These are phyloP conservation scores for Spilosoma lubricipeda DNA, from an alignment of 2,888 invertebrate species.

Conservation along the genomic window DNA sequence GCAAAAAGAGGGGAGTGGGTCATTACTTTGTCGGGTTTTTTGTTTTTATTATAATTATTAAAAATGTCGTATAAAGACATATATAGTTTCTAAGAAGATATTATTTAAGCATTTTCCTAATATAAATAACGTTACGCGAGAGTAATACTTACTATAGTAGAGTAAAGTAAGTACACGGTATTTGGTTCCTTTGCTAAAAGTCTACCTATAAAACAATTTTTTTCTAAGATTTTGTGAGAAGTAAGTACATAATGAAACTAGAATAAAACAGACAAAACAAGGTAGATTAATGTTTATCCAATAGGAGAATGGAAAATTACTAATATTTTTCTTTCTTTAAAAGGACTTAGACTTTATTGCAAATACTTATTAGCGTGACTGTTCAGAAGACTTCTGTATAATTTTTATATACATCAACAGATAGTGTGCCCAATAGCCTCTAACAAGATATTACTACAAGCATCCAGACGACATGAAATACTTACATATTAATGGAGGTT, in stretches of 20 bases:
- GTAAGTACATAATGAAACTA: neutral
- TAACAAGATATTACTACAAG: neutral
- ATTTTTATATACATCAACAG: neutral
- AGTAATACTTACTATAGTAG: neutral
- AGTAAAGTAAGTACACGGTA: neutral
- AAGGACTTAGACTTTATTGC: neutral
- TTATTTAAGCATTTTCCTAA: no score
- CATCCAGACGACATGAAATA: constrained; percentile 21
- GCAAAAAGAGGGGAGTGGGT: no score
- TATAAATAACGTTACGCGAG: no score
- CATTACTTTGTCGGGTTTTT: no score
- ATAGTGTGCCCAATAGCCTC: neutral
- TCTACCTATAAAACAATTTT: neutral
- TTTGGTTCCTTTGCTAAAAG: neutral
- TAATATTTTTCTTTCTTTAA: no score
- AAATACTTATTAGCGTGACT: neutral
- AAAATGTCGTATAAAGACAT: no score
- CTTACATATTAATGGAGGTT: constrained; percentile 45
- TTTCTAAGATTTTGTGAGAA: neutral
- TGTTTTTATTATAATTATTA: no score
- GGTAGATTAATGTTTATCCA: neutral
- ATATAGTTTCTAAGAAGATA: no score
- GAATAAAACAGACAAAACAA: neutral
- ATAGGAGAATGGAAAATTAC: no score
- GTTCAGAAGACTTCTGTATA: neutral